A percentile compares a stretch with the other conserved stretches of the same genome.
These are phyloP conservation scores for Lepas anatifera DNA, from an alignment of 2,888 invertebrate genomes.

Conservation along the genomic window DNA sequence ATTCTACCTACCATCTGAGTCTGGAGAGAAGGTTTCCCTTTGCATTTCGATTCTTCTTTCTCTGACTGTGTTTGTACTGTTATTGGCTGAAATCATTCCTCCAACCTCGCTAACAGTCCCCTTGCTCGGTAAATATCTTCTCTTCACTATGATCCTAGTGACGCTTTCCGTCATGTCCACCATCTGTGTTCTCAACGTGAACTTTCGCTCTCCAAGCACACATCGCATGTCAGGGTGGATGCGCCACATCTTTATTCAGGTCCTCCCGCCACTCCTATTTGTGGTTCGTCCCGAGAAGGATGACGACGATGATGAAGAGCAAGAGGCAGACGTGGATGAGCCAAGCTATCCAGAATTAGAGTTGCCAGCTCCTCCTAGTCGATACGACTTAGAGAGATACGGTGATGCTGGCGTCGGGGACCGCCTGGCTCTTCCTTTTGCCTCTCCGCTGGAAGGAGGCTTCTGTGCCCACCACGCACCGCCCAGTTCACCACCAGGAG, in stretches of 20 bases:
- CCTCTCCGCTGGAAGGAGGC: constrained; percentile 42
- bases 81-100: constrained; percentile 87
- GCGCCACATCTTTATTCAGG: constrained; percentile 53
- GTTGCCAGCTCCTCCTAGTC: constrained; percentile 28
- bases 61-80: constrained; percentile 83
- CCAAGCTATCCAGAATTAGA: constrained; percentile 24
- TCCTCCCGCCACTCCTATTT: constrained; percentile 61
- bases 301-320: constrained; percentile 26
- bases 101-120: constrained; percentile 87
- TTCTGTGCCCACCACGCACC: constrained; percentile 45
- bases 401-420: constrained; percentile 42
- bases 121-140: constrained; percentile 55
- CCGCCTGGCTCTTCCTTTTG: constrained; percentile 27
- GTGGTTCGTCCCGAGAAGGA: constrained; percentile 72
- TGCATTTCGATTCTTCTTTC: constrained; percentile 88
- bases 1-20: constrained; percentile 94
- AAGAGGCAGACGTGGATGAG: constrained; percentile 22
- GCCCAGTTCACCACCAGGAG: constrained; percentile 39
- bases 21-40: constrained; percentile 86
- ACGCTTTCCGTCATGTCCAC: constrained; percentile 86
- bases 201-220: constrained; percentile 80
- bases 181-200: constrained; percentile 84
- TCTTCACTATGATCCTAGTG: constrained; percentile 90
- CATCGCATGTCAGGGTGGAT: constrained; percentile 89
- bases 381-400: constrained; percentile 43